phyloP scores from a whole-genome alignment of 2,888 invertebrate species.

The Lysandra coridon region DNA sequence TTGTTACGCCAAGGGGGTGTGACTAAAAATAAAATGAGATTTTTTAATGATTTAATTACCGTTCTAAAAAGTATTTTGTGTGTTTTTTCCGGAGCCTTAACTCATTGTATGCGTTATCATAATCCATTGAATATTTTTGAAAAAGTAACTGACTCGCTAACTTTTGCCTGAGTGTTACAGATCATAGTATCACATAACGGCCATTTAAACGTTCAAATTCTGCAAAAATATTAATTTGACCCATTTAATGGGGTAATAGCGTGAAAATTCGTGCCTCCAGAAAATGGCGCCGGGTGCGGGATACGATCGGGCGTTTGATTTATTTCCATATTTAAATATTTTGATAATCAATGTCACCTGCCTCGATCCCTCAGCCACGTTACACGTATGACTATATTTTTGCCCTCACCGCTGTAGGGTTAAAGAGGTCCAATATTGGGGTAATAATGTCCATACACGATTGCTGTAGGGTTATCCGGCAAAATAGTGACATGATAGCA shows the following conservation, averaged over 20 bases:
- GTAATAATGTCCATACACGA: background rate
- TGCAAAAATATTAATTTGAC: background rate
- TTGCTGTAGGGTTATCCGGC: background rate
- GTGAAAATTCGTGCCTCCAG: slow-evolving; percentile 2
- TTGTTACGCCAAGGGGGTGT: background rate
- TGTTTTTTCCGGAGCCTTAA: no score
- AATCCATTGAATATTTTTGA: no score
- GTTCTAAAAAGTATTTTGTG: background rate
- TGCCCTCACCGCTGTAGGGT: background rate
- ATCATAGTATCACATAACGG: no score
- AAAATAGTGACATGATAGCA: background rate
- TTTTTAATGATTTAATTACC: no score
- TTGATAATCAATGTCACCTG: slow-evolving; percentile 28
- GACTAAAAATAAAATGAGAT: background rate
- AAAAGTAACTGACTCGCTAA: no score
- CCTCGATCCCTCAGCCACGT: background rate
- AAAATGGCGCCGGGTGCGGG: slow-evolving; percentile 20
- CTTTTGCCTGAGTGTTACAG: no score
- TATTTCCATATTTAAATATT: slow-evolving; percentile 27
- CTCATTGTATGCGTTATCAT: no score
- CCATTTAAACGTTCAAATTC: background rate
- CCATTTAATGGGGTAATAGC: slow-evolving; percentile 11
- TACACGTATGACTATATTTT: slow-evolving; percentile 8
- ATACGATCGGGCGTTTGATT: slow-evolving; percentile 26
- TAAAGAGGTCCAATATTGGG: background rate